Base-by-base conservation (phyloP, 2,113 vertebrate species). In the Dissostichus mawsoni region DNA sequence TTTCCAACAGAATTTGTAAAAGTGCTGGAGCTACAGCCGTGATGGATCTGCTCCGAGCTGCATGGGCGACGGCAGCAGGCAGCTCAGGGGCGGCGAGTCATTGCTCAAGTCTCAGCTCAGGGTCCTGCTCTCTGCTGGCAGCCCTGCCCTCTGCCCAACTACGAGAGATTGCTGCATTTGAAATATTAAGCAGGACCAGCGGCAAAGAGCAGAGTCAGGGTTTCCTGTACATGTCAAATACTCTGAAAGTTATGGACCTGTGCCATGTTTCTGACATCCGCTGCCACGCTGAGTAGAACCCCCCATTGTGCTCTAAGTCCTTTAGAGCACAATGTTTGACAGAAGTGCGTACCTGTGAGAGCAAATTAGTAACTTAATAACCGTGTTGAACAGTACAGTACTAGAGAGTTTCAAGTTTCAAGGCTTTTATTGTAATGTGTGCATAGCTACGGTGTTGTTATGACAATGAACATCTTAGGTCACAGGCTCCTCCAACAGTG, bases 11-110 rank as follows among this genome's bases (percentile, higher is more conserved):
- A 79, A 81, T 94, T 92, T 93, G 87, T 91, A 84, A 93, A 92
- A 90, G 80, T 87, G 45, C 78, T 82, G 78, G n/a, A 76, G 80
- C 74, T 74, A 85, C 84, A 83, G 70, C 82, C 12, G 44, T 91
- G 86, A 95, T 93, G 55, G 87, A 95, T 94, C 81, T 89, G 82
- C 75, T 85, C 2, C 1, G 78, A 72, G 90, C 81, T 75, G 67
- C 69, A 25, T 41, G 62, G 81, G 72, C 84, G 77, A 18, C 75
- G 69, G 74, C 89, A 67, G 82, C 79, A 72, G 71, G 66, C 80
- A 74, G 77, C 85, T 81, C 87, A 45, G 73, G 56, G 85, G 75
- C 71, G 59, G 92, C 91, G 86, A 47, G 84, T 91, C 90, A 86
- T 84, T 66, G 75, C 76, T 90, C 87, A 90, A 84, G 79, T 76